These are phyloP conservation scores for Cydia pomonella DNA, from an alignment of 1,140 invertebrate species.

Conservation along the genomic window DNA sequence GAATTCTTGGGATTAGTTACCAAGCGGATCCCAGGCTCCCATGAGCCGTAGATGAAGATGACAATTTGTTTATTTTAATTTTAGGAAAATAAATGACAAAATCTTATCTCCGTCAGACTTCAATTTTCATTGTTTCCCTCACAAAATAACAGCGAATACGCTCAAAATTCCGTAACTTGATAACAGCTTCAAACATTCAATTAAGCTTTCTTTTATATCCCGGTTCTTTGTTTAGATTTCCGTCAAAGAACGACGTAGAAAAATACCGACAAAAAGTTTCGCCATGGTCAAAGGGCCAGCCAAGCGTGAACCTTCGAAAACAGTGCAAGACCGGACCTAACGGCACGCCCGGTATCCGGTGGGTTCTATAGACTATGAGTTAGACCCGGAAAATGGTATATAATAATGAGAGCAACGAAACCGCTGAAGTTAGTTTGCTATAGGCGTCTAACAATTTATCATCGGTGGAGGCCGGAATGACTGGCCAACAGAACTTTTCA, in stretches of 20 bases:
- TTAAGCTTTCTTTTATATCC: conserved; percentile 53
- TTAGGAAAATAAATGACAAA: too few relatives aligned
- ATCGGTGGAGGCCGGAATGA: too few relatives aligned
- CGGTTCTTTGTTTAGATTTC: conserved; percentile 55
- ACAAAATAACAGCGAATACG: conserved; percentile 7
- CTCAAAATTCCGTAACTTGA: conserved; percentile 44
- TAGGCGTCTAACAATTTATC: too few relatives aligned
- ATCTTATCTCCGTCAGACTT: background rate
- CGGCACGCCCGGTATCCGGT: conserved; percentile 41
- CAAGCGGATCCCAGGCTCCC: too few relatives aligned
- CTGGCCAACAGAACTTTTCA: too few relatives aligned
- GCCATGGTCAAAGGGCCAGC: conserved; percentile 47
- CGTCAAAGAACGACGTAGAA: conserved; percentile 44
- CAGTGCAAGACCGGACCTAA: conserved; percentile 39
- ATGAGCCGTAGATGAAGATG: too few relatives aligned
- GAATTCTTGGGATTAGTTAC: too few relatives aligned
- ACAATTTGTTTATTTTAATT: too few relatives aligned
- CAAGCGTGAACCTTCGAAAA: conserved; percentile 52
- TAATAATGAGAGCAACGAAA: too few relatives aligned
- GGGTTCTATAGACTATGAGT: conserved; percentile 23
- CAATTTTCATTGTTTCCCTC: conserved; percentile 17
- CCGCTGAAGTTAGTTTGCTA: too few relatives aligned
- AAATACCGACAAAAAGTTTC: conserved; percentile 52
- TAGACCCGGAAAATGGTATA: background rate
- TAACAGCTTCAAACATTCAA: conserved; percentile 47